Percentiles rank a stretch among this genome's conserved stretches.
phyloP scores from a whole-genome alignment of 2,113 vertebrate species.

The Lathamus discolor region DNA sequence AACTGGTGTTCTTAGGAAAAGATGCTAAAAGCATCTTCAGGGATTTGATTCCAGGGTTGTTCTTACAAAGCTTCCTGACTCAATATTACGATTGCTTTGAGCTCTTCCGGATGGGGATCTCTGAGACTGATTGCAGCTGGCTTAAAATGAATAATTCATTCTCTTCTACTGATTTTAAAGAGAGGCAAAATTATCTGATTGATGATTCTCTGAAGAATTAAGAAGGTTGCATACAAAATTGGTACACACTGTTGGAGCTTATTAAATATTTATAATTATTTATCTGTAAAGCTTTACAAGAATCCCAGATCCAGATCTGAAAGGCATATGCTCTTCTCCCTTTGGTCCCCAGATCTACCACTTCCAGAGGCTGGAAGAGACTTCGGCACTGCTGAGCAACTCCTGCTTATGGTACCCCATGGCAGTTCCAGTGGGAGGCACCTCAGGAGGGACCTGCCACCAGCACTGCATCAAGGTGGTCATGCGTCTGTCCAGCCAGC shows the following conservation, averaged over 20 bases:
- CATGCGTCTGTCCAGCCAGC: background rate
- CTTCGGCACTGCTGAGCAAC: background rate
- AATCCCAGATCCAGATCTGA: background rate
- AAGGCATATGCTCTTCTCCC: background rate
- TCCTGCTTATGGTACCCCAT: background rate
- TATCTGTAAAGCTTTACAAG: background rate
- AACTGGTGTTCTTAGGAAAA: background rate
- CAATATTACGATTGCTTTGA: background rate
- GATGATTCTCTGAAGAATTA: slow-evolving; percentile 8
- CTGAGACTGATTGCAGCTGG: background rate
- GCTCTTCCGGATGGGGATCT: background rate
- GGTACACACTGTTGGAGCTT: background rate
- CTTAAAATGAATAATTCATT: slow-evolving; percentile 51
- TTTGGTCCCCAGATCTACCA: background rate
- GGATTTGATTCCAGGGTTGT: background rate
- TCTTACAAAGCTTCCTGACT: background rate
- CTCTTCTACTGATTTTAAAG: slow-evolving; percentile 11
- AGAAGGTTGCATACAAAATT: slow-evolving; percentile 17
- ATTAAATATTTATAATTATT: slow-evolving; percentile 42
- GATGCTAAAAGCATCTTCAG: background rate
- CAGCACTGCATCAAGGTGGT: background rate
- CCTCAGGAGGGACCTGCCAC: background rate
- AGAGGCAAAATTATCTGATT: slow-evolving; percentile 19
- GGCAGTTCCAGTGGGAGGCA: background rate
- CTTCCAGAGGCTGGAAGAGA: background rate